Base-by-base conservation (phyloP, 2,113 vertebrate genomes). In the Cryptomyrus ogoouensis region DNA sequence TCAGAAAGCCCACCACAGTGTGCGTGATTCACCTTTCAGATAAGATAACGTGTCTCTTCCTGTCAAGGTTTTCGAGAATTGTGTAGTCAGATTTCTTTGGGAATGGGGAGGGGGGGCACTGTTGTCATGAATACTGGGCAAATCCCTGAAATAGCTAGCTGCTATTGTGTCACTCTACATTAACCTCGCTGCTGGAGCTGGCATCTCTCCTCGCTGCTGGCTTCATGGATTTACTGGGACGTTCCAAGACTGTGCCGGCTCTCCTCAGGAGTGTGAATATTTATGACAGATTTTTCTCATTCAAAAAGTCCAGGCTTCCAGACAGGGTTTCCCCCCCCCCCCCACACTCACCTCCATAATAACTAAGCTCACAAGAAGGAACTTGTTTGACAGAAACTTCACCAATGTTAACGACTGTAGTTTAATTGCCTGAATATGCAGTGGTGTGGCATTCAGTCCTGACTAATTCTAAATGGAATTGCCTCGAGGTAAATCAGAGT, bases 321-420 rank as follows among this genome's bases (percentile, higher is more conserved):
- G 58, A 10, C 24, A 52, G 27, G 27, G 21, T 56, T 85, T 46
- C 53, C 44, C 24, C 4, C 24, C 24, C 4, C 24, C 35, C 35
- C 31, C 31, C 17, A 77, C 47, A 8, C 39, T 88, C 17, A 77
- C 84, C 62, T 74, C 21, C 17, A 27, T 85, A 39, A 66, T 90
- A 87, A 90, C 88, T 90, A 90, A 90, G 50, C 89, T n/a, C 62
- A 90, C 89, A 90, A 88, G 85, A 52, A 90, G 84, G 70, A 88
- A 87, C 89, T 74, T 90, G 89, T 56, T 53, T 17, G 12, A 56
- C 62, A 39, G 31, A 19, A 89, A 42, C 77, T 89, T 50, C 24
- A 5, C 24, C 24, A 6, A 49, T 50, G 62, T 77, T 80, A 62
- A 50, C 17, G 31, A 21, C 44, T 88, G 85, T 19, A 7, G 62